Base-by-base conservation (phyloP, 1,140 invertebrate species). In the Drosophila repletoides region DNA sequence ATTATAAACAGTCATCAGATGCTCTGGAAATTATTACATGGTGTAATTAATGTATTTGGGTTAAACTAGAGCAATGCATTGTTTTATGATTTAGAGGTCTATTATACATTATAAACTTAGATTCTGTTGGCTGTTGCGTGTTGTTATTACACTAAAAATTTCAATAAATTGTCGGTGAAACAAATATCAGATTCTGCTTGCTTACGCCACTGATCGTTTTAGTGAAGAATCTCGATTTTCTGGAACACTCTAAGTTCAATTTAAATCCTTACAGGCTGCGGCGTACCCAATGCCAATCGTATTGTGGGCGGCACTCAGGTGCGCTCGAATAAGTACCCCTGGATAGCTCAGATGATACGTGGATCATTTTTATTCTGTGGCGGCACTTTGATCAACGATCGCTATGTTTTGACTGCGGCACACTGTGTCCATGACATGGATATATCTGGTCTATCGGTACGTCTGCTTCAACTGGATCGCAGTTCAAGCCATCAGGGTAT, bases 381-480 rank as follows among this genome's bases (percentile, higher is more conserved):
- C 31, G 88, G 88, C 56, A 72, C 88, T 43, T 52, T 90, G 51
- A 89, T 90, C 66, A 91, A 91, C 52, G 91, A 92, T 76, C 84
- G 80, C 36, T 89, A 89, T 45, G 89, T 92, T 7, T 64, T 92
- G 12, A 92, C 92, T 1, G 92, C 92, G 2, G 92, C 91, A 5
- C 92, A 92, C 86, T 92, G 92, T 64, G 91, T 91, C 45, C 75
- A 91, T 33, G 91, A 91, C 72, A 92, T 95, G 86, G 92, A 94
- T 5, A 92, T 91, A 60, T 92, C 92, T 15, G 91, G 91, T 29
- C 92, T 96, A n/a, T 87, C 90, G 1, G 92, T 95, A 0, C 91
- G 93, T 5, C 92, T 96, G 43, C 79, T 95, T 58, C 95, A 96
- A 58, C 94, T 96, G 76, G 93, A 96, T 88, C 91, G 94, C 19